Evolutionary conservation across 2,113 vertebrate genomes (phyloP).

Genomic region (Myocastor coypus): DNA sequence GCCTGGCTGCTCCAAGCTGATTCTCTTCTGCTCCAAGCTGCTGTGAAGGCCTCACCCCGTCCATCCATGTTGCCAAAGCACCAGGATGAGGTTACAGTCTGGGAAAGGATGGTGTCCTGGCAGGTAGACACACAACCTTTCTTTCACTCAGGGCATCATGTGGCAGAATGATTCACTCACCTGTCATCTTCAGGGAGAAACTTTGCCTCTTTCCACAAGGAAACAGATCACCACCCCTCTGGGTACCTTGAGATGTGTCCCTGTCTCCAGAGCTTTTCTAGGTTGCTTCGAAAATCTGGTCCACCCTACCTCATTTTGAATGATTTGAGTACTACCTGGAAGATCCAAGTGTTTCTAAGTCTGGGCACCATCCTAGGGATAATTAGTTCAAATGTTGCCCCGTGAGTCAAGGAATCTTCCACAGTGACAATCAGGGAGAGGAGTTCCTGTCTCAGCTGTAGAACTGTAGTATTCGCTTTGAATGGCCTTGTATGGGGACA

Average conservation of each 20-base stretch:
- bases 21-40: background rate
- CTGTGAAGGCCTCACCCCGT: background rate
- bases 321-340: background rate
- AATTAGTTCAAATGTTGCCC: background rate
- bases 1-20: no score
- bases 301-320: background rate
- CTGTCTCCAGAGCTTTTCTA: background rate
- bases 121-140: background rate
- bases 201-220: conserved; percentile 49
- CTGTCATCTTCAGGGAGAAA: background rate
- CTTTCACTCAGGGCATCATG: background rate
- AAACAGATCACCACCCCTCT: fast-evolving
- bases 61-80: background rate
- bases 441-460: background rate
- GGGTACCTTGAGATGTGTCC: background rate
- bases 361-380: background rate
- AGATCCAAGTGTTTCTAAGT: background rate
- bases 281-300: background rate
- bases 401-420: background rate
- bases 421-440: background rate
- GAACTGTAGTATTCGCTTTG: background rate
- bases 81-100: background rate
- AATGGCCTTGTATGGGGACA: background rate
- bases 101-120: background rate
- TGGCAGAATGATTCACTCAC: background rate